Evolutionary conservation across 1,140 invertebrate genomes (phyloP), one percentile per base, ranked within the genome.

Genomic region (Drosophila miranda): DNA sequence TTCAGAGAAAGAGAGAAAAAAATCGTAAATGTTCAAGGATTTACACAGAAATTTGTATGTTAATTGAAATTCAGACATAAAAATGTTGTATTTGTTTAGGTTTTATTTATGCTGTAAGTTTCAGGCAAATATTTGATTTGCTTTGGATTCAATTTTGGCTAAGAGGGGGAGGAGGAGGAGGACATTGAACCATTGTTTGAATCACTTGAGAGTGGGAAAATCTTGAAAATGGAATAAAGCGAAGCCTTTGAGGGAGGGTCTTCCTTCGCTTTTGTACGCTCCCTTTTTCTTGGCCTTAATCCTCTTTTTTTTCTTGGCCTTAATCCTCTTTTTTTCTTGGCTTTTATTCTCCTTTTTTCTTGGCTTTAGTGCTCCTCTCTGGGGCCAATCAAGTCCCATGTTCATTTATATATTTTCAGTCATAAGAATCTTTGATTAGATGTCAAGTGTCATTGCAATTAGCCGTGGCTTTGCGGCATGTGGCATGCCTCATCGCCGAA

Each of bases 371-470:
- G 19, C 30, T 1, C 28, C 54, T 5, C 34, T 11, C 11, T 11
- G 1, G 34, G 11, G 45, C 49, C 70, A 74, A 66, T 74, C 74
- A 74, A 53, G 43, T 57, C 28, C 11, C 26, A 30, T 42, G 45
- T 57, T 49, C n/a, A 49, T 55, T 30, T 63, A 9, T 54, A 9
- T 49, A 48, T 58, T 58, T 59, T 44, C 49, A 58, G 48, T 68
- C 68, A 56, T 68, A 49, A 56, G 38, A 19, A 50, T n/a, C 44
- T 38, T 42, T 14, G 62, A 49, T 38, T 45, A 63, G 60, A 79
- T 75, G 75, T 84, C 80, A 84, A 75, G 61, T 73, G 67, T 79
- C 74, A 64, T 68, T 73, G 80, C 72, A 86, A 86, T 84, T 84
- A 86, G 73, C 57, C 38, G 52, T 28, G 21, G 44, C 34, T 13